Base-by-base conservation (phyloP, 1,140 invertebrate genomes). In the Neodiprion lecontei region DNA sequence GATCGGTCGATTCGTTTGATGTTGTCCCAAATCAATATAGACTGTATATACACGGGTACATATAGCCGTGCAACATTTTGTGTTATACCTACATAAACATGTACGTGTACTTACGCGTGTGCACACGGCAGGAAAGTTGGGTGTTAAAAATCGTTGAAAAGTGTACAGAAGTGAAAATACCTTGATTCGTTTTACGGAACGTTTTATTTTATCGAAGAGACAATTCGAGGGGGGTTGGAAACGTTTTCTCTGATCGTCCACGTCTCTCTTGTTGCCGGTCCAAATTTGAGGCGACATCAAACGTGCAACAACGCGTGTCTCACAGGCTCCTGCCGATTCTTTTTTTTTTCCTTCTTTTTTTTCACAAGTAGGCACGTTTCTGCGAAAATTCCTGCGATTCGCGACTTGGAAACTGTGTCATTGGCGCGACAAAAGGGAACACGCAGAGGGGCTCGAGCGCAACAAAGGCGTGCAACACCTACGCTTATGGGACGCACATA, bases 1-100 rank as follows among this genome's bases (percentile, higher is more conserved):
- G 53, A 61, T 61, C 53, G 53, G 11, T 61, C 9, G 53, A 61
- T 61, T 61, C 53, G 53, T 61, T 61, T 61, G 53, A 61, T 61
- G 53, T 61, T 61, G 53, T 9, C n/a, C n/a, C 53, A 17, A 61
- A 61, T 61, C 53, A 61, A 61, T 61, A 61, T 61, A 9, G 53
- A 61, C 53, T 61, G 4, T 61, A 4, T 61, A 61, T 17, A 61
- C 53, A 14, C 0, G 53, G 28, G 28, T 40, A 61, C 9, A 61
- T 17, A 61, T 61, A 14, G 11, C n/a, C 53, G 14, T 61, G 11
- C 53, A 40, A 40, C 28, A 40, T 40, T 40, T 40, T 40, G 28
- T 40, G 5, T 21, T 21, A 21, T 21, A 21, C 17, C 17, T 40
- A 40, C 28, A 40, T 40, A 40, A 40, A 40, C 5, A 40, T 4